Evolutionary conservation across 2,797 vertebrate genomes (phyloP).

Genomic region (Nasua narica): DNA sequence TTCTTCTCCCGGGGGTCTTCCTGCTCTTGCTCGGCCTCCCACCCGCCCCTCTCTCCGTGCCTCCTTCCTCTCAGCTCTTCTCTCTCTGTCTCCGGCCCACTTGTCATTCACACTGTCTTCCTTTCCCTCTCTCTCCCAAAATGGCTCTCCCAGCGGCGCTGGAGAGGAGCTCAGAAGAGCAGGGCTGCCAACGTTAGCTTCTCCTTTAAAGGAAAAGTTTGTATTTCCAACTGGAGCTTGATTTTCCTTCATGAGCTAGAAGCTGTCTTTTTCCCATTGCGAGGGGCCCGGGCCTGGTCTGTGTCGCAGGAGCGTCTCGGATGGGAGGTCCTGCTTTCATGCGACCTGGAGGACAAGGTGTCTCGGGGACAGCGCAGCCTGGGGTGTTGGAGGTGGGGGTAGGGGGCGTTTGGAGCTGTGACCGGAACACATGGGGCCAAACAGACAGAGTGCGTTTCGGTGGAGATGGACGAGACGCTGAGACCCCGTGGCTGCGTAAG

Average conservation of each 20-base stretch:
- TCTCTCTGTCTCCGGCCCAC: background rate
- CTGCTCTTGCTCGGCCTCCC: background rate
- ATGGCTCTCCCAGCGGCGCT: background rate
- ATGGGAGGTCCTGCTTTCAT: background rate
- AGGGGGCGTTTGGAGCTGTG: background rate
- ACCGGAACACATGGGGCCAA: background rate
- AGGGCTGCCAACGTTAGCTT: background rate
- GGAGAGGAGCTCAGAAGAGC: background rate
- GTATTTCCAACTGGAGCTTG: background rate
- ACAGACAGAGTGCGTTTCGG: background rate
- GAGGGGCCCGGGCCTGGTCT: background rate
- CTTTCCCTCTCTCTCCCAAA: background rate
- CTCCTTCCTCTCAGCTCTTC: no score
- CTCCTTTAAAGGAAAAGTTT: constrained; percentile 15
- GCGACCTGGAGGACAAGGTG: background rate
- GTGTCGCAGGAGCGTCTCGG: background rate
- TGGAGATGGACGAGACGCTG: background rate
- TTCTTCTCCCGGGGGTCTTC: background rate
- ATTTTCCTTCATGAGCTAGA: background rate
- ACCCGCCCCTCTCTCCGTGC: accelerated
- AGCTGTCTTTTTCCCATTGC: background rate
- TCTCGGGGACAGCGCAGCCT: background rate
- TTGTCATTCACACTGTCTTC: background rate
- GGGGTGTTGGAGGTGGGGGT: background rate
- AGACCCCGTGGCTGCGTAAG: background rate